phyloP scores from a whole-genome alignment of 2,113 vertebrate species.

The Halichoerus grypus region DNA sequence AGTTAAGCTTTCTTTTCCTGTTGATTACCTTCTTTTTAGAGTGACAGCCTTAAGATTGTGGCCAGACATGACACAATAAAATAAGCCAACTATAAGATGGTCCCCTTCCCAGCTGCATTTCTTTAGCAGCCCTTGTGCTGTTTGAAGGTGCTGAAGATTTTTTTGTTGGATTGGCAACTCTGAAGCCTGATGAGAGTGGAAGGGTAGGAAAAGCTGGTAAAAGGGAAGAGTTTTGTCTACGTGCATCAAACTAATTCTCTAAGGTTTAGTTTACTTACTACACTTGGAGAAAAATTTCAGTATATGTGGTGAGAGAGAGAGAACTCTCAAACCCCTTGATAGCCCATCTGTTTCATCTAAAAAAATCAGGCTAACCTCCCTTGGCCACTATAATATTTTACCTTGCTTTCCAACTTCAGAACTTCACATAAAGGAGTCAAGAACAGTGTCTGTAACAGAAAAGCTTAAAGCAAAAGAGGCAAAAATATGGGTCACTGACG shows the following conservation, averaged over 20 bases:
- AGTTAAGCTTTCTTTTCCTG: background rate
- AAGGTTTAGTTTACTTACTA: background rate
- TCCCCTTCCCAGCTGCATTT: constrained; percentile 39
- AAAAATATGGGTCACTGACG: background rate
- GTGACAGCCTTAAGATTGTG: background rate
- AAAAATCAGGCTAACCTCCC: constrained; percentile 49
- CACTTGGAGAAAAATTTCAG: background rate
- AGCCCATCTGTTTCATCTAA: constrained; percentile 66
- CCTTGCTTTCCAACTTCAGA: constrained; percentile 20
- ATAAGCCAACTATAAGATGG: background rate
- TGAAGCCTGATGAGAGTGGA: background rate
- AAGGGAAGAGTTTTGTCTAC: constrained; percentile 54
- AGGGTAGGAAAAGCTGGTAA: background rate
- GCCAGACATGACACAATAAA: background rate
- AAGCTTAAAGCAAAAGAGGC: background rate
- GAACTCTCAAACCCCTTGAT: constrained; percentile 64
- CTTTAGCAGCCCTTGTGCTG: background rate
- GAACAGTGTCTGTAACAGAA: background rate
- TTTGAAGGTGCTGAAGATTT: constrained; percentile 34
- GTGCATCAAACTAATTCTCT: constrained; percentile 47
- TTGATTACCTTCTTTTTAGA: constrained; percentile 10
- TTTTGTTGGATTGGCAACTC: constrained; percentile 57
- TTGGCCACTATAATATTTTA: constrained; percentile 53
- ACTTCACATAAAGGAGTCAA: constrained; percentile 53
- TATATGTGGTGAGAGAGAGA: background rate